These are phyloP conservation scores for Eulacestoma nigropectus DNA, from an alignment of 2,113 vertebrate species.

Conservation along the genomic window DNA sequence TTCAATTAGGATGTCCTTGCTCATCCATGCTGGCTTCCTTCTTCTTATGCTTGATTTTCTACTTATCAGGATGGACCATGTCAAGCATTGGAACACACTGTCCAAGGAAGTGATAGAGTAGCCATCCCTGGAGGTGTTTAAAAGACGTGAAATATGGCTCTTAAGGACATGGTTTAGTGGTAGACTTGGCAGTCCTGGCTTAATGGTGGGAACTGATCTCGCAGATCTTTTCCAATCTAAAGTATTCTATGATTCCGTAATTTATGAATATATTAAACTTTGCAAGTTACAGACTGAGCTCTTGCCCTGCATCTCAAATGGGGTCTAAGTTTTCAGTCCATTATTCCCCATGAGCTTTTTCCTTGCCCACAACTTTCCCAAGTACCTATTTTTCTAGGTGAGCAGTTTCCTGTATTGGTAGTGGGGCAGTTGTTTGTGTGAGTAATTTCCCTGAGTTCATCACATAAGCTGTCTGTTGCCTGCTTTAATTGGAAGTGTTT, in stretches of 20 bases:
- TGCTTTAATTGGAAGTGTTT: not conserved
- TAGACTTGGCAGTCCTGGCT: not conserved
- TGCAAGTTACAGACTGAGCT: not conserved
- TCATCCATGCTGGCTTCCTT: not conserved
- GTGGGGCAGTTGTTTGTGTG: not conserved
- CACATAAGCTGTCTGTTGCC: not conserved
- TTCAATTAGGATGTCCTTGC: not conserved
- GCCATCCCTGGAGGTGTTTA: not conserved
- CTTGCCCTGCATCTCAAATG: not conserved
- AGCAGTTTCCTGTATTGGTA: not conserved
- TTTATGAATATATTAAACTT: not conserved
- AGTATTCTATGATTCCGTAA: not conserved
- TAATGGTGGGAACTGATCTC: not conserved
- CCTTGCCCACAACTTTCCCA: not conserved
- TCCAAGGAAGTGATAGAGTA: not conserved
- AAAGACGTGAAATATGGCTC: not conserved
- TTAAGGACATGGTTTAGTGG: not conserved
- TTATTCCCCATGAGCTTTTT: not conserved
- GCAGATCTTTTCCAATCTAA: not conserved
- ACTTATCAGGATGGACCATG: not conserved
- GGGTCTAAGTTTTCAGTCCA: not conserved
- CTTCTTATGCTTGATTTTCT: not conserved
- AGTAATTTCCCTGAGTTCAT: not conserved
- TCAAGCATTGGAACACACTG: fast-evolving
- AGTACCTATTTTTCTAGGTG: not conserved